Base-by-base conservation (phyloP, 2,888 invertebrate genomes). In the Leucophora obtusa region DNA sequence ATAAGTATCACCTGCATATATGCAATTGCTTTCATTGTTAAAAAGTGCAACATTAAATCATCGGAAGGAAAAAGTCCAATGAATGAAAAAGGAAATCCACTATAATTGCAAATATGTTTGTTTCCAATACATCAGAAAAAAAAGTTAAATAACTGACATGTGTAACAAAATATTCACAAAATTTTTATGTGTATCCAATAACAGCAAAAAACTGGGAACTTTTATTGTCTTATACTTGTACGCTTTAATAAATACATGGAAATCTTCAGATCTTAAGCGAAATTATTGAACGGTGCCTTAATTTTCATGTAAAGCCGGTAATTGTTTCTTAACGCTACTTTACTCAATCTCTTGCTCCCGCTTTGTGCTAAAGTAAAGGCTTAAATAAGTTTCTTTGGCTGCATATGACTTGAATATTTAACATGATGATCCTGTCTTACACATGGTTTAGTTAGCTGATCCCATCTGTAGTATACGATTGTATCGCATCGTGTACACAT, bases 291-390 rank as follows among this genome's bases (percentile, higher is more conserved):
- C 79, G 82, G 70, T 81, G 60, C 76, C 69, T 82, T 83, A 82
- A 83, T 83, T 79, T 76, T 76, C 82, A 80, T 78, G 79, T 78
- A 78, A 83, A 82, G 66, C 74, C 70, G 59, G 84, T 84, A 83
- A 84, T 84, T 84, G 83, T 83, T 83, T 82, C 79, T 84, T 84
- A 80, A 84, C 84, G 84, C 84, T 83, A 83, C 83, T 83, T 83
- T 79, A 62, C 74, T 75, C 51, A 56, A 28, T 28, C 4, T 28
- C 8, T 56, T 7, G n/a, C 28, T 47, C 7, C 28, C 28, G 3
- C 10, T n/a, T n/a, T 18, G 1, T 38, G 21, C 15, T n/a, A 1
- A 47, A 47, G 43, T 47, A 11, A 38, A 38, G 38, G 38, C 38
- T 11, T 38, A 38, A 38, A 38, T 9, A 53, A n/a, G n/a, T 17